A percentile compares a stretch with the other conserved stretches of the same genome.
Conservation (phyloP, 1,140 invertebrate species). For the Cydia pomonella region DNA sequence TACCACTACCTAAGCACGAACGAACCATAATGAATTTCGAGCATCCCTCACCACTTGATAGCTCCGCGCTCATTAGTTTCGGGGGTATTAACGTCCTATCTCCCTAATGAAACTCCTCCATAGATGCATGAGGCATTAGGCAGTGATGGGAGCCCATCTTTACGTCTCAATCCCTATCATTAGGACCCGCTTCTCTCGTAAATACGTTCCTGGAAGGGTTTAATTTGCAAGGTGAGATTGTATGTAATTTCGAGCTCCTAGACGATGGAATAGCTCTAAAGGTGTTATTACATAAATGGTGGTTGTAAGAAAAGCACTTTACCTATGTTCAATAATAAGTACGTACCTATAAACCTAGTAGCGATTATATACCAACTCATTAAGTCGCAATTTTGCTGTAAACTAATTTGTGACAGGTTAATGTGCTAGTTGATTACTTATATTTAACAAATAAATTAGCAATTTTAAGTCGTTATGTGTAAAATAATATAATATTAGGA, state of each 20-base stretch:
- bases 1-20: not conserved
- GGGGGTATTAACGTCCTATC: constrained; percentile 51
- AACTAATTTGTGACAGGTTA: not conserved
- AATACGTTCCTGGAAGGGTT: constrained; percentile 35
- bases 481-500: not conserved
- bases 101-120: constrained; percentile 56
- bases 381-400: not conserved
- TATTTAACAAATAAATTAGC: not conserved
- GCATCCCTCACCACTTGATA: constrained; percentile 32
- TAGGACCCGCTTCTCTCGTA: constrained; percentile 40
- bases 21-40: constrained; percentile 16
- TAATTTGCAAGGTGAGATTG: constrained; percentile 5
- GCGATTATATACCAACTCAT: not conserved
- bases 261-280: not conserved
- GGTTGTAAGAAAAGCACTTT: not conserved
- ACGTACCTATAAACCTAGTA: not conserved
- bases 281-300: constrained; percentile 10
- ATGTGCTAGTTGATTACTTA: not conserved
- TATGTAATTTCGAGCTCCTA: constrained; percentile 27
- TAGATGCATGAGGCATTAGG: constrained; percentile 58
- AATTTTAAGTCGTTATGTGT: too few species aligned
- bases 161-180: constrained; percentile 64
- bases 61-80: constrained; percentile 35
- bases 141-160: constrained; percentile 56
- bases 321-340: not conserved